These are phyloP conservation scores for Epicauta chinensis DNA, from an alignment of 1,140 invertebrate species.

Conservation along the genomic window DNA sequence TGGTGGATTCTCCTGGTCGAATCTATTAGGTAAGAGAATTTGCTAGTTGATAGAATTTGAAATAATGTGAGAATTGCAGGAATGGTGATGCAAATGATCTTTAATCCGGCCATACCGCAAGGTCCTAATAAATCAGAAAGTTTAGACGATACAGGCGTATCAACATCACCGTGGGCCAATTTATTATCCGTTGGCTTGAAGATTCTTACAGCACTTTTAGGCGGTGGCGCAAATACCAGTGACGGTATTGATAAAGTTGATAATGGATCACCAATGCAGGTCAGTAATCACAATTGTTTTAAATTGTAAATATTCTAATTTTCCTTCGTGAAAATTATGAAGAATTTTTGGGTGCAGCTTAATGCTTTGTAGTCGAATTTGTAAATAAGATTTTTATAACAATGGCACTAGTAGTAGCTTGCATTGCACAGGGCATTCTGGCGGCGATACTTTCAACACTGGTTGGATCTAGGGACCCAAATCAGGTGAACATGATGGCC, in stretches of 20 bases:
- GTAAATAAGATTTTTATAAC: conserved; percentile 16
- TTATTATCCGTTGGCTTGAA: conserved; percentile 72
- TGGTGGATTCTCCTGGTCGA: conserved; percentile 75
- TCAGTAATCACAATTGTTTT: conserved; percentile 38
- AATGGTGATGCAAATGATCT: conserved; percentile 80
- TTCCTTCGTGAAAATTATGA: background rate
- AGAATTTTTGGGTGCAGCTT: conserved; percentile 9
- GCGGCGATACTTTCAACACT: conserved; percentile 80
- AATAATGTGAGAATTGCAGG: conserved; percentile 39
- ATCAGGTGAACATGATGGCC: conserved; percentile 83
- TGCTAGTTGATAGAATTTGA: background rate
- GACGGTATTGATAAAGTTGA: conserved; percentile 86
- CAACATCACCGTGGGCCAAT: conserved; percentile 77
- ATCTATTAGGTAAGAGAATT: conserved; percentile 60
- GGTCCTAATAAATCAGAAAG: conserved; percentile 77
- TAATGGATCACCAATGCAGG: conserved; percentile 80
- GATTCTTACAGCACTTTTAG: conserved; percentile 74
- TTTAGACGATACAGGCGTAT: conserved; percentile 56
- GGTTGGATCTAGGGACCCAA: conserved; percentile 80
- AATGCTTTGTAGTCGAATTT: conserved; percentile 18
- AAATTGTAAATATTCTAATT: background rate
- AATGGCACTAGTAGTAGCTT: conserved; percentile 38
- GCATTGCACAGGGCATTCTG: conserved; percentile 74
- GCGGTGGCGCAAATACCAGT: conserved; percentile 58
- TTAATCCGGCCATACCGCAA: conserved; percentile 56